Conservation (phyloP, 1,140 invertebrate species). For the Brachionus asplanchnoidis region DNA sequence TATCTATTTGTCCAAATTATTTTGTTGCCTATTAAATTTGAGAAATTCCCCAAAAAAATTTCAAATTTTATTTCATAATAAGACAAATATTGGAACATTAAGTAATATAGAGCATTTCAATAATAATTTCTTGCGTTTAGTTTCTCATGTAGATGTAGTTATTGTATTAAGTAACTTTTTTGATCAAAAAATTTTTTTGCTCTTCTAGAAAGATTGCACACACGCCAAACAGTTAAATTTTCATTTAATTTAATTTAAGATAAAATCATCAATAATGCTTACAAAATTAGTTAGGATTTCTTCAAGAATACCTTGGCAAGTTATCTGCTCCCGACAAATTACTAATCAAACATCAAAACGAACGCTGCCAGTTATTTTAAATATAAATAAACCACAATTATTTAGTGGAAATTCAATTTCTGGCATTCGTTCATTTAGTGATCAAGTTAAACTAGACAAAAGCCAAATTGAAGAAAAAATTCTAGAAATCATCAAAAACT, state of each 20-base stretch:
- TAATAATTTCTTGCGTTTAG: too few relatives aligned
- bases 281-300: neutral
- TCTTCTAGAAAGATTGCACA: neutral
- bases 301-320: neutral
- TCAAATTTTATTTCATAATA: too few relatives aligned
- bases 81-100: too few relatives aligned
- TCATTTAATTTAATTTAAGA: neutral
- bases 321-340: neutral
- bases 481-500: conserved; percentile 13
- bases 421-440: neutral
- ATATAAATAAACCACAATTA: neutral
- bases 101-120: too few relatives aligned
- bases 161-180: neutral
- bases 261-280: neutral
- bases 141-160: too few relatives aligned
- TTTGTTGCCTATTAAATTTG: too few relatives aligned
- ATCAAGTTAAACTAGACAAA: neutral
- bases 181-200: neutral
- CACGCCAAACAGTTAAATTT: neutral
- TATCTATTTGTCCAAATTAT: too few relatives aligned
- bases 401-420: neutral
- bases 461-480: conserved; percentile 32
- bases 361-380: neutral
- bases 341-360: neutral
- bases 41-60: too few relatives aligned